Conservation (phyloP, 1,140 invertebrate genomes). For the Asbolus verrucosus region DNA sequence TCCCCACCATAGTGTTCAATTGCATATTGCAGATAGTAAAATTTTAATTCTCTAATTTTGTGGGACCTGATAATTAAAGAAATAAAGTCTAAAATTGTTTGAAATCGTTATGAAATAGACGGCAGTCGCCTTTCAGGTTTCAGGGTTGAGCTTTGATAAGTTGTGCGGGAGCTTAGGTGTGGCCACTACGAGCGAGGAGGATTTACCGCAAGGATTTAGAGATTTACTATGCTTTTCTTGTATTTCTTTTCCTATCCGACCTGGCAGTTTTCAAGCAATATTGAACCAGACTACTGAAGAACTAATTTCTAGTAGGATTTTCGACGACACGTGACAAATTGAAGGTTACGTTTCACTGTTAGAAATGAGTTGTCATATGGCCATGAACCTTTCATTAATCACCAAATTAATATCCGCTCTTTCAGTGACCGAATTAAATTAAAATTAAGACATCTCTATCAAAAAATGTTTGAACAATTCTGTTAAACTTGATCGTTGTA, state of each 20-base stretch:
- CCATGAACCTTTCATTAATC: slow-evolving; percentile 29
- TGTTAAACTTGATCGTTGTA: too few species aligned
- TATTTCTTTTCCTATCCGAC: slow-evolving; percentile 48
- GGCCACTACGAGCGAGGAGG: slow-evolving; percentile 47
- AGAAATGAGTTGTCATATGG: slow-evolving; percentile 23
- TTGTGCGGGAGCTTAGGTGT: slow-evolving; percentile 51
- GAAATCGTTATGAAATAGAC: slow-evolving; percentile 18
- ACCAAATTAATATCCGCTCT: too few species aligned
- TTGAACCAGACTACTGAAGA: slow-evolving; percentile 45
- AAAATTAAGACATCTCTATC: too few species aligned
- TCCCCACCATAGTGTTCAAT: too few species aligned
- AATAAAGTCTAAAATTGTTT: slow-evolving; percentile 13
- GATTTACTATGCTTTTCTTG: slow-evolving; percentile 50
- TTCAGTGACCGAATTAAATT: too few species aligned
- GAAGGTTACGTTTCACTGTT: slow-evolving; percentile 33
- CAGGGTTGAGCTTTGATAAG: slow-evolving; percentile 48
- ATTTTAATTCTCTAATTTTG: not conserved
- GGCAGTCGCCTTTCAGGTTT: slow-evolving; percentile 25
- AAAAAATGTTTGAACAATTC: too few species aligned
- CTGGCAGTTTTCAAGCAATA: slow-evolving; percentile 47
- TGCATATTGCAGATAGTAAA: not conserved
- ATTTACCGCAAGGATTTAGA: slow-evolving; percentile 49
- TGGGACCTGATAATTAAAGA: not conserved
- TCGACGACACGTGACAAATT: slow-evolving; percentile 45
- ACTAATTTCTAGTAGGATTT: slow-evolving; percentile 49